Conservation (phyloP, 2,797 vertebrate species). For the Brotula barbata region DNA sequence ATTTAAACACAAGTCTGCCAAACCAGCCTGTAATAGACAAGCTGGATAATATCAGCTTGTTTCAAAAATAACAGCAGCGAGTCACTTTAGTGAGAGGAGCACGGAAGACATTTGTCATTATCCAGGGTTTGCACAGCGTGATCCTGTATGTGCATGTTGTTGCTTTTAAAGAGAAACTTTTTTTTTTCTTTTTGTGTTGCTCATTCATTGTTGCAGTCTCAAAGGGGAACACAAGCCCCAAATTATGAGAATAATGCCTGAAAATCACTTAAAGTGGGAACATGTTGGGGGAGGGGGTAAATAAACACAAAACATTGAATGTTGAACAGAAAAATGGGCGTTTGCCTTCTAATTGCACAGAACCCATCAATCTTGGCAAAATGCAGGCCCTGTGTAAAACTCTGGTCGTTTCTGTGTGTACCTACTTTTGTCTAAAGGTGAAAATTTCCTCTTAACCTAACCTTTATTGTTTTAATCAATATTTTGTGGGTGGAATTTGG, state of each 20-base stretch:
- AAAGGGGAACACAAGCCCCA: neutral
- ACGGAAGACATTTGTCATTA: slow-evolving; percentile 1
- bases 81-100: slow-evolving; percentile 4
- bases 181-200: neutral
- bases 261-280: slow-evolving; percentile 34
- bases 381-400: slow-evolving; percentile 33
- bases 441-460: neutral
- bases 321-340: slow-evolving; percentile 35
- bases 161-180: neutral
- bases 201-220: neutral
- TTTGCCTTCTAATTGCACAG: slow-evolving; percentile 19
- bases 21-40: slow-evolving; percentile 40
- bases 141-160: neutral
- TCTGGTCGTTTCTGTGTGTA: neutral
- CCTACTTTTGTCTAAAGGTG: slow-evolving; percentile 21
- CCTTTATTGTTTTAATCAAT: too few species aligned
- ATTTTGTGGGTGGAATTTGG: too few species aligned
- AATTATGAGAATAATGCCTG: slow-evolving; percentile 1
- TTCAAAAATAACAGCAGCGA: slow-evolving; percentile 26
- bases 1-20: slow-evolving; percentile 46
- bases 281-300: too few species aligned
- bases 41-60: slow-evolving; percentile 21
- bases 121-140: neutral
- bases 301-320: slow-evolving; percentile 18
- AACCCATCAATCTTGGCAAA: slow-evolving; percentile 44